A percentile compares a stretch with the other conserved stretches of the same genome.
Evolutionary conservation across 2,888 invertebrate genomes (phyloP).

Genomic region (Cheilosia scutellata): DNA sequence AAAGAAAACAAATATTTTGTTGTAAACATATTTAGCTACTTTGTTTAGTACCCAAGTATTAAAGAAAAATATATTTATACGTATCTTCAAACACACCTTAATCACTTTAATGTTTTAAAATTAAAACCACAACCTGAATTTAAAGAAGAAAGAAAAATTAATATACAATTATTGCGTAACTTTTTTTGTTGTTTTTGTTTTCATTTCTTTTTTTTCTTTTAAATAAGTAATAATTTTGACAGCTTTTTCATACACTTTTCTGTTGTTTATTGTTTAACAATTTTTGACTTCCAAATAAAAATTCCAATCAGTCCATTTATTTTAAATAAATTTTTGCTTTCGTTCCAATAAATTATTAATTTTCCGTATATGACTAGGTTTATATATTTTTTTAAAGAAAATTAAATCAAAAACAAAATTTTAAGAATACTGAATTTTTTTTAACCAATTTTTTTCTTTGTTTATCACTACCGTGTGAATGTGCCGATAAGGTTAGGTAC

Average conservation of each 20-base stretch:
- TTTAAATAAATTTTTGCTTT: constrained; percentile 30
- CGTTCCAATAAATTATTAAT: constrained; percentile 57
- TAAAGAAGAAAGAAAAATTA: constrained; percentile 54
- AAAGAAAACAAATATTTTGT: neutral
- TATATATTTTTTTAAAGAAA: constrained; percentile 51
- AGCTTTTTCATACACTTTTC: constrained; percentile 55
- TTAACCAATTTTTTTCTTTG: constrained; percentile 49
- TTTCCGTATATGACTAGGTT: constrained; percentile 71
- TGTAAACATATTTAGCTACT: constrained; percentile 16
- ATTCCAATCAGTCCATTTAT: constrained; percentile 69
- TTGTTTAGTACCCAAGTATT: constrained; percentile 45
- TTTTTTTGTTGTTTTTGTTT: constrained; percentile 5
- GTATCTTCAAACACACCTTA: constrained; percentile 63
- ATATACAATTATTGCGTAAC: constrained; percentile 46
- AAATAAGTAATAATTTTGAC: constrained; percentile 29
- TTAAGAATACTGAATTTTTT: constrained; percentile 73
- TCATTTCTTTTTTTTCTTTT: neutral
- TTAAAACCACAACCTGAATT: constrained; percentile 74
- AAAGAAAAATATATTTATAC: constrained; percentile 8
- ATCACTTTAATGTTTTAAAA: constrained; percentile 60
- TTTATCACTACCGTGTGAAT: constrained; percentile 63
- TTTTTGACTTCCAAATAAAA: constrained; percentile 48
- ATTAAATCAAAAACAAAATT: constrained; percentile 67
- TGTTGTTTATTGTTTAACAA: constrained; percentile 11
- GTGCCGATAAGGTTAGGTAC: constrained; percentile 66